Percentiles rank a stretch among this genome's conserved stretches.
Conservation (phyloP, 2,888 invertebrate genomes). For the Ichneumon xanthorius region DNA sequence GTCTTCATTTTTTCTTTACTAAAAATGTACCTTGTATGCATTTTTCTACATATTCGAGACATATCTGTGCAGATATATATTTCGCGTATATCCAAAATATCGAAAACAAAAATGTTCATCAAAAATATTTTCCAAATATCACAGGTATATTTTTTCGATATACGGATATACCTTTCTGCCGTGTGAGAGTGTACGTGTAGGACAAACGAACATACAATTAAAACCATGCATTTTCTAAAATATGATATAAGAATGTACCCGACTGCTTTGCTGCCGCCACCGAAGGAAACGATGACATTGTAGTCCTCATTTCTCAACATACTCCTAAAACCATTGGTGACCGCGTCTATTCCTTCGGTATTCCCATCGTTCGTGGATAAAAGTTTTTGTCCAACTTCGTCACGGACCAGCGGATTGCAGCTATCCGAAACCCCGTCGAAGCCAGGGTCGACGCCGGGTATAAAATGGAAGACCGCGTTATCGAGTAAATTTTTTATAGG, state of each 20-base stretch:
- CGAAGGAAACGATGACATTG: constrained; percentile 90
- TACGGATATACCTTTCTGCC: too few species aligned
- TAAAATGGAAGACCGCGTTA: constrained; percentile 91
- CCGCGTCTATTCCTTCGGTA: constrained; percentile 84
- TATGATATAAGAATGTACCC: constrained; percentile 81
- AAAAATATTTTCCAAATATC: background rate
- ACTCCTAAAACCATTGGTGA: constrained; percentile 88
- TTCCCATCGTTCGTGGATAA: constrained; percentile 85
- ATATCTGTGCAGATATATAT: too few species aligned
- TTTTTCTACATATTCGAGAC: too few species aligned
- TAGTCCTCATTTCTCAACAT: constrained; percentile 89
- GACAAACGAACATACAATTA: background rate
- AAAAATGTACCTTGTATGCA: too few species aligned
- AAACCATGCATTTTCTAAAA: background rate
- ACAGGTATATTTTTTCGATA: too few species aligned
- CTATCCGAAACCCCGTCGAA: constrained; percentile 85
- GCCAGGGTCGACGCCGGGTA: constrained; percentile 89
- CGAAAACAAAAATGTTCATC: background rate
- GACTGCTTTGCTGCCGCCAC: constrained; percentile 90
- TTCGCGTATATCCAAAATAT: too few species aligned
- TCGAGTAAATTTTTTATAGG: constrained; percentile 88
- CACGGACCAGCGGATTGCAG: constrained; percentile 84
- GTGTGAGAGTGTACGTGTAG: too few species aligned
- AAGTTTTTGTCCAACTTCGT: constrained; percentile 90
- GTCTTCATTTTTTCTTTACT: too few species aligned